Evolutionary conservation across 1,140 invertebrate genomes (phyloP).

Genomic region (Palaemon carinicauda): DNA sequence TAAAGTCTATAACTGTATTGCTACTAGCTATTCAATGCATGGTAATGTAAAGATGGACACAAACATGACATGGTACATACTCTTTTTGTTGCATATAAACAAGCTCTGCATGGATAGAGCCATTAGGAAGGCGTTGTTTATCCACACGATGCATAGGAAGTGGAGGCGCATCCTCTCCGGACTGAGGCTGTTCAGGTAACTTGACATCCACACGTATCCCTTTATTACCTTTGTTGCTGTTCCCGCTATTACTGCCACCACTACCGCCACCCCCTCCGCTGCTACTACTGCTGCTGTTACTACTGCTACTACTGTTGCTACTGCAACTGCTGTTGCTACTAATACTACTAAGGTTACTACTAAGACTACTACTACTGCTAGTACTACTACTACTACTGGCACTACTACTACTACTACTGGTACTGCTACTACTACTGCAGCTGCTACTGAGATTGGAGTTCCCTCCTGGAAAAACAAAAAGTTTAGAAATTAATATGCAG

Average conservation of each 20-base stretch:
- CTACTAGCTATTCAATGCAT: too few species aligned
- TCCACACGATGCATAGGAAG: constrained; percentile 32
- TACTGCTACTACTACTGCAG: constrained; percentile 47
- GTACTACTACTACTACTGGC: constrained; percentile 64
- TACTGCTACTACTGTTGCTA: constrained; percentile 16
- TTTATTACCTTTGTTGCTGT: neutral
- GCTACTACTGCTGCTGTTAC: constrained; percentile 18
- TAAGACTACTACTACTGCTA: constrained; percentile 47
- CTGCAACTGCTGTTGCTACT: constrained; percentile 38
- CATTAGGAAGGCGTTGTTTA: constrained; percentile 64
- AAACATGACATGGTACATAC: constrained; percentile 61
- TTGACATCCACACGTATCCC: constrained; percentile 6
- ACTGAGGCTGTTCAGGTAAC: constrained; percentile 29
- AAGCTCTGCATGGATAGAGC: constrained; percentile 65
- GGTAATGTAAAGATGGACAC: too few species aligned
- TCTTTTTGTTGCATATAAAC: constrained; percentile 70
- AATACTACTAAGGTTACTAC: constrained; percentile 49
- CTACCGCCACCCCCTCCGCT: constrained; percentile 7
- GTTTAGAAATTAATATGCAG: neutral
- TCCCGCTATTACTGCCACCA: neutral
- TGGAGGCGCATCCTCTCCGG: constrained; percentile 34
- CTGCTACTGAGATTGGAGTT: constrained; percentile 50
- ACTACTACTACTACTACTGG: constrained; percentile 62
- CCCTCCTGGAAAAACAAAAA: constrained; percentile 44
- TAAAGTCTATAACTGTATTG: too few species aligned